These are phyloP conservation scores for Micropoecilia bifurca DNA, from an alignment of 2,797 vertebrate genomes.

Conservation along the genomic window DNA sequence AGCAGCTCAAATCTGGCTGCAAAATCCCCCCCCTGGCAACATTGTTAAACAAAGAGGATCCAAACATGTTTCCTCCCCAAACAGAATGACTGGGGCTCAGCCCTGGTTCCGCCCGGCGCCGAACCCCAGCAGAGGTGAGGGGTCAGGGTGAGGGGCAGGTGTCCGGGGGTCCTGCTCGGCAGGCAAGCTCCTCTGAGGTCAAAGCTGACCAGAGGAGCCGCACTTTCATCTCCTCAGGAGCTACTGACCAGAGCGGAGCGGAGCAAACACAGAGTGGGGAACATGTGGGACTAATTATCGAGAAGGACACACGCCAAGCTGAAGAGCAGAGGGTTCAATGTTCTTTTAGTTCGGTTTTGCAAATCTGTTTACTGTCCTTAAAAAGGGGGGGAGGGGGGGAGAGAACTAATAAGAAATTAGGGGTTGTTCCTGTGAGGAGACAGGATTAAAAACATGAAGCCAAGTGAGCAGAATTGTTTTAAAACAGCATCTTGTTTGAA, in stretches of 20 bases:
- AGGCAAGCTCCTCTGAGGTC: slow-evolving; percentile 38
- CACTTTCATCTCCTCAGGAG: slow-evolving; percentile 68
- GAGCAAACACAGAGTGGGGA: slow-evolving; percentile 46
- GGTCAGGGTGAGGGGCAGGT: slow-evolving; percentile 39
- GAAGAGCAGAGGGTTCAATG: neutral
- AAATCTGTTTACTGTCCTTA: neutral
- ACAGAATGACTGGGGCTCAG: slow-evolving; percentile 16
- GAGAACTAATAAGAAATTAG: neutral
- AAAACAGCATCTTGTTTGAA: neutral
- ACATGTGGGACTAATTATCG: slow-evolving; percentile 54
- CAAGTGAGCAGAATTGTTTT: neutral
- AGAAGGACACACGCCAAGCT: neutral
- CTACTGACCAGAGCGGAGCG: slow-evolving; percentile 48
- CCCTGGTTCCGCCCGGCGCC: slow-evolving; percentile 35
- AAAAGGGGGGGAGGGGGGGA: too few species aligned
- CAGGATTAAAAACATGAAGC: neutral
- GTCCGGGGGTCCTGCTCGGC: slow-evolving; percentile 55
- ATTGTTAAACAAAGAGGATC: neutral
- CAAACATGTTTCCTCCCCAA: slow-evolving; percentile 20
- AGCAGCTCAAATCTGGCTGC: neutral
- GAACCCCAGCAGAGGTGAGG: slow-evolving; percentile 18
- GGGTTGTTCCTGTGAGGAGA: neutral
- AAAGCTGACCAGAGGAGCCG: slow-evolving; percentile 40
- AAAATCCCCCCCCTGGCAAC: neutral
- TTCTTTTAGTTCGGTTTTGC: neutral